phyloP scores from a whole-genome alignment of 2,888 invertebrate species.

The Nephrotoma appendiculata region DNA sequence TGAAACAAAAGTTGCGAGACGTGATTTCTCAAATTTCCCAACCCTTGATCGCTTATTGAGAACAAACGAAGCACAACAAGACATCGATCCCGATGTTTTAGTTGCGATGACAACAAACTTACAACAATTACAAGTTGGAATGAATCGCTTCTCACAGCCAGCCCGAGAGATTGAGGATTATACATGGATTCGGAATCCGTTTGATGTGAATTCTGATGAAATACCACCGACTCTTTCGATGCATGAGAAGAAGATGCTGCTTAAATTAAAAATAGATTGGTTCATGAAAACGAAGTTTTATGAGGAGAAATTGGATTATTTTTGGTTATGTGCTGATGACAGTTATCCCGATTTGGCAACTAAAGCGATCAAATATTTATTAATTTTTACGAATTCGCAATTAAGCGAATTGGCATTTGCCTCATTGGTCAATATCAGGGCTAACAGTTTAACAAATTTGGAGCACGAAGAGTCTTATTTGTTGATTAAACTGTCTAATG shows the following conservation, averaged over 20 bases:
- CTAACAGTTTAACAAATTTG: not conserved
- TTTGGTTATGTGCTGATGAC: not conserved
- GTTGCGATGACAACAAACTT: not conserved
- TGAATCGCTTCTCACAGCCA: not conserved
- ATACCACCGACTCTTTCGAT: not conserved
- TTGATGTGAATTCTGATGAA: not conserved
- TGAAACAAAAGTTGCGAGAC: not conserved
- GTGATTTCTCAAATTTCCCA: not conserved
- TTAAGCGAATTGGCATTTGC: not conserved
- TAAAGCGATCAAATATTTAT: not conserved
- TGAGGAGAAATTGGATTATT: not conserved
- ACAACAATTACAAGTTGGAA: not conserved
- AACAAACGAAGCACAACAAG: not conserved
- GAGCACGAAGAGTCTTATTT: not conserved
- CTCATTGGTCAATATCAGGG: not conserved
- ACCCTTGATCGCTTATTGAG: not conserved
- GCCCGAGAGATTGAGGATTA: not conserved
- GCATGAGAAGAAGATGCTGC: not conserved
- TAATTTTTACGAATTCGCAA: not conserved
- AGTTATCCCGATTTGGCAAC: not conserved
- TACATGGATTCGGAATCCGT: not conserved
- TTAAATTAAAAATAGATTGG: not conserved
- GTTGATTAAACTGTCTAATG: not conserved
- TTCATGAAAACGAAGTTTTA: not conserved
- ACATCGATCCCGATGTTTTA: not conserved